These are phyloP conservation scores for Rissa tridactyla DNA, from an alignment of 2,113 vertebrate genomes.

Conservation along the genomic window DNA sequence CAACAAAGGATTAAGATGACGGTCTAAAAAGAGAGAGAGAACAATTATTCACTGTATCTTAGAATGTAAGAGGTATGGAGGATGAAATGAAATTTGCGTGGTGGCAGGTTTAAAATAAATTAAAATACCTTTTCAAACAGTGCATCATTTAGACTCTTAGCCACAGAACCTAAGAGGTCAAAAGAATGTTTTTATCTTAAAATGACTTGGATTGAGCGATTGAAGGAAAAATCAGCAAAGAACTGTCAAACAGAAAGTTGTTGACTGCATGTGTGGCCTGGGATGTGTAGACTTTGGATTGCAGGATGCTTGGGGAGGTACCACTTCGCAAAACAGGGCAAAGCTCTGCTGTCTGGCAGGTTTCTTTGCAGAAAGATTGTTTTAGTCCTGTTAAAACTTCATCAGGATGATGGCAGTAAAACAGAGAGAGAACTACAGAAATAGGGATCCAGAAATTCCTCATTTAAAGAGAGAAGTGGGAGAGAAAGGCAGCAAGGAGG, in stretches of 20 bases:
- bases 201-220: rapidly evolving
- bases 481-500: neutral
- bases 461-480: too few species aligned
- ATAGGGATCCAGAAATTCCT: neutral
- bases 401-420: neutral
- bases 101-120: neutral
- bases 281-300: neutral
- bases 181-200: neutral
- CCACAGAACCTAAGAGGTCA: neutral
- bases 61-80: neutral
- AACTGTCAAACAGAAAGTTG: neutral
- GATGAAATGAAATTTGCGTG: neutral
- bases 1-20: neutral
- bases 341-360: neutral
- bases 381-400: neutral
- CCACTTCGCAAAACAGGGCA: neutral
- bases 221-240: neutral
- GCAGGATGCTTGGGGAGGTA: neutral
- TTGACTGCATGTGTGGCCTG: neutral
- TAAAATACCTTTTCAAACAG: neutral
- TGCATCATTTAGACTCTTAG: neutral
- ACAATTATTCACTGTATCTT: neutral
- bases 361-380: neutral
- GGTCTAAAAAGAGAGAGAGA: neutral
- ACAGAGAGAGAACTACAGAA: neutral